These are phyloP conservation scores for Sesamia nonagrioides DNA, from an alignment of 1,140 invertebrate genomes.

Conservation along the genomic window DNA sequence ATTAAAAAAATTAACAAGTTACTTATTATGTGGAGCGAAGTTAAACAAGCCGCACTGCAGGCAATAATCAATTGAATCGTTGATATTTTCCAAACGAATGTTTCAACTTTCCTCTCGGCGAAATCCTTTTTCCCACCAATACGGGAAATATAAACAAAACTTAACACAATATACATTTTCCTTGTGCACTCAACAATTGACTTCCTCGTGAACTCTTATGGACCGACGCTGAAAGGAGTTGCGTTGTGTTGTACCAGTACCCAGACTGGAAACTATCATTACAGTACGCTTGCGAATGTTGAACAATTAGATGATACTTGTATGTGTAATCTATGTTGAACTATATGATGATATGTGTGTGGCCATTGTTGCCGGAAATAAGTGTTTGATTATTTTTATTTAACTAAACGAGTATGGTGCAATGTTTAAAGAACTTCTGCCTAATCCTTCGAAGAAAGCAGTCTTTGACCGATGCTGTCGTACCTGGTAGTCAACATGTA, in stretches of 20 bases:
- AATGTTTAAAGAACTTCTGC: too few relatives aligned
- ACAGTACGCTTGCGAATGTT: too few relatives aligned
- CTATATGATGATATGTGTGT: too few relatives aligned
- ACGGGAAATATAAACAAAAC: conserved; percentile 25
- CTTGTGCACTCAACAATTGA: conserved; percentile 18
- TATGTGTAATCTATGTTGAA: too few relatives aligned
- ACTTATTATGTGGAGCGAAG: not conserved
- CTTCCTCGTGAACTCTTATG: not conserved
- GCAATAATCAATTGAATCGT: not conserved
- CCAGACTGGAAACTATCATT: not conserved
- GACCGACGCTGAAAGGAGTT: not conserved
- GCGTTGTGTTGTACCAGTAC: not conserved
- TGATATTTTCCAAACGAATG: conserved; percentile 27
- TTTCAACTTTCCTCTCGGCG: conserved; percentile 8
- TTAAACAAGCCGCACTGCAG: conserved; percentile 5
- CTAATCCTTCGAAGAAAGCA: too few relatives aligned
- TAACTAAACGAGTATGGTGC: too few relatives aligned
- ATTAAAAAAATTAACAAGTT: not conserved
- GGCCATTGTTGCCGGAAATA: too few relatives aligned
- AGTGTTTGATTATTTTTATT: too few relatives aligned
- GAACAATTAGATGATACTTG: too few relatives aligned
- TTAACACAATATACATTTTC: conserved; percentile 18
- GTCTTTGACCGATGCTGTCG: too few relatives aligned
- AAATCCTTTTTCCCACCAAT: conserved; percentile 16
- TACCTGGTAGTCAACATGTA: too few relatives aligned